Base-by-base conservation (phyloP, 2,113 vertebrate genomes). In the Cyanoderma ruficeps region DNA sequence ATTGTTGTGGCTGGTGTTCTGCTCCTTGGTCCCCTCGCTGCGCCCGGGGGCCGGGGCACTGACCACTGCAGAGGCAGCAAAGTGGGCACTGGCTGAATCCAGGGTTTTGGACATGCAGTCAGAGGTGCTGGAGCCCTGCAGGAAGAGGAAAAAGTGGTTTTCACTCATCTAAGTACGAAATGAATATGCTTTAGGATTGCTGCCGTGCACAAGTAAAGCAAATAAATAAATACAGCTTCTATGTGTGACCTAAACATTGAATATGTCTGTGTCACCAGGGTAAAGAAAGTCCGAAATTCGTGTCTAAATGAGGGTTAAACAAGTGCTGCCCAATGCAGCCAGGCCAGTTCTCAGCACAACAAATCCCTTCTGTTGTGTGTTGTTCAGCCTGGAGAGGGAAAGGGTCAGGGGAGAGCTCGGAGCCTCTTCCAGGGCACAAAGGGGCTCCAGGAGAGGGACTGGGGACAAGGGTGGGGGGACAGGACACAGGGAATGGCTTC, bases 1-100 rank as follows among this genome's bases (percentile, higher is more conserved):
- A 68, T 71, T 98, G 96, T 94, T 97, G 97, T 98, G 98, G 95
- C 97, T 95, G 86, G 97, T 92, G 96, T 88, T 98, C 68, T 98
- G 98, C 57, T 98, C 98, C 98, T 98, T 98, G 49, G 97, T 41
- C 56, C 92, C 97, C 94, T 98, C 98, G 52, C 97, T 95, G 95
- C 98, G 98, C 80, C 97, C 89, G 10, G 98, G 97, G 87, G 97
- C 97, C 31, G 98, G 98, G 16, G 98, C 97, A 84, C 98, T 98
- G 76, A 99, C 98, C 97, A 99, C 99, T 64, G 99, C 99, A 10
- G 99, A 99, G 39, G 99, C 99, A 97, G 99, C 99, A 97, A 99
- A 99, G 93, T 99, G 99, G 97, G 99, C 99, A 30, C 98, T 98
- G 96, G 98, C 99, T 61, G 99, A 99, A 97, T 99, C 99, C 70